Base-by-base conservation (phyloP, 2,113 vertebrate genomes). In the Dolichotis patagonum region DNA sequence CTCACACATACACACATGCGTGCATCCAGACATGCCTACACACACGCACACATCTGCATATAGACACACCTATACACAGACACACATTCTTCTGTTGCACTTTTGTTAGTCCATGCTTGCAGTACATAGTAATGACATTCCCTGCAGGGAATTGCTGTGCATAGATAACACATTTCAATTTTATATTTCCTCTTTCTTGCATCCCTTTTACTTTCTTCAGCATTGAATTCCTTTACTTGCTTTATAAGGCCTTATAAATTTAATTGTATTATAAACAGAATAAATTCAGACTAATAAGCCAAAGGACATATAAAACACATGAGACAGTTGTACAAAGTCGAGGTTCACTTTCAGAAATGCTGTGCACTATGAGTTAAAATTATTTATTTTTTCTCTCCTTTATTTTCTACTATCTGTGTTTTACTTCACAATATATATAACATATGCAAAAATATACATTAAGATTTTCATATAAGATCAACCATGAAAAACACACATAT, bases 61-160 rank as follows among this genome's bases (percentile, higher is more conserved):
- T 30, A 65, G 30, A 30, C 63, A 35, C 62, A 32, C 62, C 49
- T 52, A 63, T 26, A 30, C 62, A 63, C 62, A 63, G 3, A 9
- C 30, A 12, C 62, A 63, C 62, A 46, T 46, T 5, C 46, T 46
- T 46, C 30, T 12, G 4, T 35, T 17, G 16, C 7, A 6, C 14
- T 35, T 65, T 67, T 22, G 20, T 38, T 19, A 38, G 4, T 41
- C 38, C 10, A 0, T 41, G 20, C 41, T 26, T 41, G 69, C 38
- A 41, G 22, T 24, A 2, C 8, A 2, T 0, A 41, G 9, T 41
- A 20, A 41, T 24, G 24, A 10, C 20, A 24, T 12, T 73, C 69
- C 5, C 69, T 12, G 11, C 1, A 41, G 38, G 20, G 22, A 10
- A 5, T 4, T 24, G 69, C 20, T 5, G 5, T 2, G 14, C 6